Evolutionary conservation across 2,113 vertebrate genomes (phyloP).

Genomic region (Scophthalmus maximus): DNA sequence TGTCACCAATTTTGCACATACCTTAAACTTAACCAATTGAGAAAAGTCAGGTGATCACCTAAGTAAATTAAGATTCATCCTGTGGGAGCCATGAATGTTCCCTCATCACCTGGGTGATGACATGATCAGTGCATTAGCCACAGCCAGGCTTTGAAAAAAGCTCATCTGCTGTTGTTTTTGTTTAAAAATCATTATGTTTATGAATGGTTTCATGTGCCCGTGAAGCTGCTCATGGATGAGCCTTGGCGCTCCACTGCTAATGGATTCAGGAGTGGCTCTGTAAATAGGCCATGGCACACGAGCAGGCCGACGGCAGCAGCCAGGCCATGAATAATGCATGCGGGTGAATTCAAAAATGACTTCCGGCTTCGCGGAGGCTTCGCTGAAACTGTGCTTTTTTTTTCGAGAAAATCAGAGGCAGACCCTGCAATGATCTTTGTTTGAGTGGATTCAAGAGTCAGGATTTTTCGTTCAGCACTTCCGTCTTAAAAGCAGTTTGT

Average conservation of each 20-base stretch:
- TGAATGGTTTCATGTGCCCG: slow-evolving; percentile 49
- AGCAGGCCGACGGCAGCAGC: slow-evolving; percentile 52
- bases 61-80: no score
- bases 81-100: no score
- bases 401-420: slow-evolving; percentile 16
- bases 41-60: no score
- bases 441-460: neutral
- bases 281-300: slow-evolving; percentile 70
- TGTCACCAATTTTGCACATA: no score
- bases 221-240: slow-evolving; percentile 55
- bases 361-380: slow-evolving; percentile 42
- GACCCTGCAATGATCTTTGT: neutral
- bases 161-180: slow-evolving; percentile 39
- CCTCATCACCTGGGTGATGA: no score
- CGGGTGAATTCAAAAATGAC: slow-evolving; percentile 54
- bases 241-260: slow-evolving; percentile 51
- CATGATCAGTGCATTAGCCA: slow-evolving; percentile 4
- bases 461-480: neutral
- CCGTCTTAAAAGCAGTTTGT: slow-evolving; percentile 2
- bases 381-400: slow-evolving; percentile 27
- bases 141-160: slow-evolving; percentile 21
- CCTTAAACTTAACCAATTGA: no score
- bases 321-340: slow-evolving; percentile 67
- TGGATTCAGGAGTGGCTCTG: slow-evolving; percentile 63
- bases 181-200: slow-evolving; percentile 18